Evolutionary conservation across 2,797 vertebrate species (phyloP).

Genomic region (Halcyon leucocephala): DNA sequence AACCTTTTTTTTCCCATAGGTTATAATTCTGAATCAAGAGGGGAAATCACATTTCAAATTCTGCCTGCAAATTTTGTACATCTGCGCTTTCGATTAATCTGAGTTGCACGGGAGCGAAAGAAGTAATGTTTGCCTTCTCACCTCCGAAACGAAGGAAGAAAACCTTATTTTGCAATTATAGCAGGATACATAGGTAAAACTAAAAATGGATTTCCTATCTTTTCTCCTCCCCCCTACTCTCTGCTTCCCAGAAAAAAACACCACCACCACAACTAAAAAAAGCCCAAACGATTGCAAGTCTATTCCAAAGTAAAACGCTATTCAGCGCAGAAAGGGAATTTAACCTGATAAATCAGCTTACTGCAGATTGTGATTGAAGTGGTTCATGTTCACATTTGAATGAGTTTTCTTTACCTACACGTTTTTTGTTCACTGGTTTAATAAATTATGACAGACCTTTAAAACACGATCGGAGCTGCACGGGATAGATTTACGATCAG

Average conservation of each 20-base stretch:
- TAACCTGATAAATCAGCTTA: not conserved
- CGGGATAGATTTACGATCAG: not conserved
- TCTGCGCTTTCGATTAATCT: not conserved
- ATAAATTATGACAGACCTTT: constrained; percentile 24
- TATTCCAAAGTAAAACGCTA: not conserved
- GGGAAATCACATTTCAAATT: not conserved
- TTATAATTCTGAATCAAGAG: not conserved
- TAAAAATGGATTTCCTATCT: not conserved
- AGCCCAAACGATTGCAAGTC: not conserved
- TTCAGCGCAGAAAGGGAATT: not conserved
- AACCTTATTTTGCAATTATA: not conserved
- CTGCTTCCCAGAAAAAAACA: not conserved
- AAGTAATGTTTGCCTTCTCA: not conserved
- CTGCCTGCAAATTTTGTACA: not conserved
- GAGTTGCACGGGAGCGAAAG: not conserved
- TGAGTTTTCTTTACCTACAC: constrained; percentile 13
- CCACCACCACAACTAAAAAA: not conserved
- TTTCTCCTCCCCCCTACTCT: accelerated
- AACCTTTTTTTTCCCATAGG: not conserved
- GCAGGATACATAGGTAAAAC: not conserved
- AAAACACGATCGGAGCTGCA: accelerated
- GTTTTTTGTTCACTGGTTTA: constrained; percentile 42
- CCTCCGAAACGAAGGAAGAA: not conserved
- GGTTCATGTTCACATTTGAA: not conserved
- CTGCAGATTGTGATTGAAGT: not conserved